Percentiles rank a stretch among this genome's conserved stretches.
These are phyloP conservation scores for Helarctos malayanus DNA, from an alignment of 2,797 vertebrate genomes.

Conservation along the genomic window DNA sequence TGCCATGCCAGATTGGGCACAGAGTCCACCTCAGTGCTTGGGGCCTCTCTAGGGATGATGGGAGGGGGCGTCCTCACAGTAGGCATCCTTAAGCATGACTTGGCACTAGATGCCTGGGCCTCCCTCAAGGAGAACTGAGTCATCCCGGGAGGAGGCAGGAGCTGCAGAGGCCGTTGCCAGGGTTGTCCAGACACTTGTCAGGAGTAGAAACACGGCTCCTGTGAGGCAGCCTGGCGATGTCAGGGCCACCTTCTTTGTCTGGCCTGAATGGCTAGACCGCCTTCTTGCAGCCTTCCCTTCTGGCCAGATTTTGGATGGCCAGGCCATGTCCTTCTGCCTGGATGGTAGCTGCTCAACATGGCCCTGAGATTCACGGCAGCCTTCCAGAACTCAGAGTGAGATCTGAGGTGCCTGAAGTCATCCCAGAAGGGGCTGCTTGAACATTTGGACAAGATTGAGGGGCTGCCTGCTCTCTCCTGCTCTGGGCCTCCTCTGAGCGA, in stretches of 20 bases:
- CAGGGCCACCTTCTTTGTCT: neutral
- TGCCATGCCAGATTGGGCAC: neutral
- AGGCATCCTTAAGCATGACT: conserved; percentile 75
- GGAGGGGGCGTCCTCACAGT: conserved; percentile 55
- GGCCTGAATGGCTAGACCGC: neutral
- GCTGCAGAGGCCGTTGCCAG: conserved; percentile 49
- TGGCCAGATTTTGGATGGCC: neutral
- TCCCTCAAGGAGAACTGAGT: conserved; percentile 79
- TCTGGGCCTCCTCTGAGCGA: neutral
- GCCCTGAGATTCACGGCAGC: neutral
- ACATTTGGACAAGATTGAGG: neutral
- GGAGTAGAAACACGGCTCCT: conserved; percentile 61
- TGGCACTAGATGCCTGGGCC: conserved; percentile 73
- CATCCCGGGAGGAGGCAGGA: conserved; percentile 66
- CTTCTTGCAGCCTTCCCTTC: neutral
- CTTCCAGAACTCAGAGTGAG: neutral
- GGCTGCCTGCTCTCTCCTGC: neutral
- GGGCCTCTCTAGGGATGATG: conserved; percentile 45
- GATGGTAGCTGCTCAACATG: neutral
- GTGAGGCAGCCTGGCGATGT: neutral
- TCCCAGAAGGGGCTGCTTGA: neutral
- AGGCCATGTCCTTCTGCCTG: neutral
- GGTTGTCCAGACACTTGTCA: conserved; percentile 61
- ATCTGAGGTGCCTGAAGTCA: neutral
- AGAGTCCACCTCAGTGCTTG: neutral